phyloP scores from a whole-genome alignment of 2,888 invertebrate species.

The Trichopoda pennipes region DNA sequence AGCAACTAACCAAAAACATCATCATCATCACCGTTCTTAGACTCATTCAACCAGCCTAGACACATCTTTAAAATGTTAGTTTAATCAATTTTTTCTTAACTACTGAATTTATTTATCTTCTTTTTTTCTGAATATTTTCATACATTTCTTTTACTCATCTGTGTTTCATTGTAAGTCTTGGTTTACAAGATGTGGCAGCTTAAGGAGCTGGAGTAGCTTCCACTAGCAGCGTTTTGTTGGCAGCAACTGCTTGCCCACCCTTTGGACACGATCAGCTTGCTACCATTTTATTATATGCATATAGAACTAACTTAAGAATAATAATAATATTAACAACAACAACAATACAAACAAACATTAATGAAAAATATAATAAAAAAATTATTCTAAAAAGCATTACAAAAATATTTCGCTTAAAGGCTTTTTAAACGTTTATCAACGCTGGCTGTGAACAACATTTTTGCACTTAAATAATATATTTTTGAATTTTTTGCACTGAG shows the following conservation, averaged over 20 bases:
- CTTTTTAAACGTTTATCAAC: slow-evolving; percentile 42
- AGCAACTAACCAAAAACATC: slow-evolving; percentile 15
- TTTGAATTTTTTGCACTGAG: slow-evolving; percentile 43
- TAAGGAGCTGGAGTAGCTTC: slow-evolving; percentile 60
- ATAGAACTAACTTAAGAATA: slow-evolving; percentile 26
- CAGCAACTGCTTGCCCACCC: slow-evolving; percentile 69
- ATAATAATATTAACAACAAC: slow-evolving; percentile 40
- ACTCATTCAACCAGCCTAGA: slow-evolving; percentile 44
- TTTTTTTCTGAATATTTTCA: neutral
- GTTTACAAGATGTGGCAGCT: slow-evolving; percentile 56
- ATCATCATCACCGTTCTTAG: neutral
- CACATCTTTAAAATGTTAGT: slow-evolving; percentile 65
- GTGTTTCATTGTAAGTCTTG: slow-evolving; percentile 59
- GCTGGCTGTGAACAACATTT: slow-evolving; percentile 20
- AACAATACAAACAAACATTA: neutral
- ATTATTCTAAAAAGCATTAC: slow-evolving; percentile 9
- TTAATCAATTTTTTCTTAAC: slow-evolving; percentile 66
- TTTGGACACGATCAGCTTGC: slow-evolving; percentile 69
- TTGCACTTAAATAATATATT: slow-evolving; percentile 24
- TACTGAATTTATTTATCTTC: slow-evolving; percentile 61
- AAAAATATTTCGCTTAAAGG: slow-evolving; percentile 60
- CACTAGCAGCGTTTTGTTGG: slow-evolving; percentile 67
- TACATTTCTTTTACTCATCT: slow-evolving; percentile 33
- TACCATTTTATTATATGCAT: slow-evolving; percentile 67
- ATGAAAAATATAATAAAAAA: slow-evolving; percentile 3